Evolutionary conservation across 2,888 invertebrate species (phyloP).

Genomic region (Campaea margaritaria): DNA sequence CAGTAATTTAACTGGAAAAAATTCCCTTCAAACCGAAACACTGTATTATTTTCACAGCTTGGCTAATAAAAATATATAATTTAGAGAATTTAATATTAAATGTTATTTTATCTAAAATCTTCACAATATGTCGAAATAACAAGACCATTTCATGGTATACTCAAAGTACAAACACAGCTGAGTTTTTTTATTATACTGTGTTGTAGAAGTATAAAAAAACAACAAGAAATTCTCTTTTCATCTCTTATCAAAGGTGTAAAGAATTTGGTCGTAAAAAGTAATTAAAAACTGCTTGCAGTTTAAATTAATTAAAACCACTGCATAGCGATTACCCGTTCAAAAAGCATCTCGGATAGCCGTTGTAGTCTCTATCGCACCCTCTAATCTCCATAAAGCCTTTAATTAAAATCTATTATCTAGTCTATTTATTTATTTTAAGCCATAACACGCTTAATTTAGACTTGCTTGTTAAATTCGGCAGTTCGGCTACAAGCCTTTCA

Average conservation of each 20-base stretch:
- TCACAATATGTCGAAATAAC: no score
- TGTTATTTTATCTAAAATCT: no score
- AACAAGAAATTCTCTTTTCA: no score
- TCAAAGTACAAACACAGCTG: not conserved
- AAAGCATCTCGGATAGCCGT: not conserved
- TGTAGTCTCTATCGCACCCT: not conserved
- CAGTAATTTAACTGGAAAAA: no score
- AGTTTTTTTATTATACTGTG: no score
- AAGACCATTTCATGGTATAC: no score
- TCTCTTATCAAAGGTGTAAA: not conserved
- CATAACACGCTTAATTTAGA: conserved; percentile 6
- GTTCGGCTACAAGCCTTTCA: conserved; percentile 4
- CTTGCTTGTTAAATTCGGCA: not conserved
- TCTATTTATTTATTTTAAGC: conserved; percentile 3
- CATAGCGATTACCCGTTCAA: not conserved
- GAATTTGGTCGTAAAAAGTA: no score
- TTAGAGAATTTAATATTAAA: no score
- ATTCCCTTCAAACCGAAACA: no score
- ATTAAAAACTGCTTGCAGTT: conserved; percentile 1
- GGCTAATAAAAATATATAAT: no score
- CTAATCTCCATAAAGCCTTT: not conserved
- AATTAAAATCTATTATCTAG: conserved; percentile 3
- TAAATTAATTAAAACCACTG: not conserved
- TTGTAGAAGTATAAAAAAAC: no score
- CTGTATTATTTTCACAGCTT: no score